phyloP scores from a whole-genome alignment of 2,888 invertebrate genomes.

The Sympetrum striolatum region DNA sequence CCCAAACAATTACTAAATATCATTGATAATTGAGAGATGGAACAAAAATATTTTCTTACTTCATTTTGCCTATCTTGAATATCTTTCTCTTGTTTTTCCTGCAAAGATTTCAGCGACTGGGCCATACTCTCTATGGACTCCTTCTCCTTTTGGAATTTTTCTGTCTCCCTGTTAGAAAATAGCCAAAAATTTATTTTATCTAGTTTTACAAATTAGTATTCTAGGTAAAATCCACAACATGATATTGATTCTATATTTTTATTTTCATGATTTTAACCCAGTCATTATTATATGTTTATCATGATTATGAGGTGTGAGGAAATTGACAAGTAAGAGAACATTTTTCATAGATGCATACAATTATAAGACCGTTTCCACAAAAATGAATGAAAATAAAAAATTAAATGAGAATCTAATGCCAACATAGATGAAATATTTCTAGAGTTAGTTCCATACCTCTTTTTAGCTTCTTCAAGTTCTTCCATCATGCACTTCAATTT shows the following conservation, averaged over 20 bases:
- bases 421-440: not conserved
- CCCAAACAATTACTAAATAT: not conserved
- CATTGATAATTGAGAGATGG: not conserved
- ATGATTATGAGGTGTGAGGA: no score
- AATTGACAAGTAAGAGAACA: no score
- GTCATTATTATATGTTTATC: no score
- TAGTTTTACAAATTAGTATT: not conserved
- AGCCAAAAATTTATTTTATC: not conserved
- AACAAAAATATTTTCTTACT: not conserved
- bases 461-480: slow-evolving; percentile 4
- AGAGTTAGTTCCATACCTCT: not conserved
- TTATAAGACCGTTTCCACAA: not conserved
- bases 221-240: not conserved
- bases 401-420: not conserved
- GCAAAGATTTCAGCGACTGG: slow-evolving; percentile 40
- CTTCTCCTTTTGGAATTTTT: slow-evolving; percentile 47
- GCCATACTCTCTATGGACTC: slow-evolving; percentile 45
- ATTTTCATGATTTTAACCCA: no score
- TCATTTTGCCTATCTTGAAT: slow-evolving; percentile 48
- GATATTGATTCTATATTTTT: no score
- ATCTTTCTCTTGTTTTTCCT: slow-evolving; percentile 48
- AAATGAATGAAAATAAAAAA: not conserved
- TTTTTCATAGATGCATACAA: not conserved
- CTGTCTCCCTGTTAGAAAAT: slow-evolving; percentile 47
- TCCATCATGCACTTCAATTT: slow-evolving; percentile 22